These are phyloP conservation scores for Ceratina calcarata DNA, from an alignment of 1,140 invertebrate species.

Conservation along the genomic window DNA sequence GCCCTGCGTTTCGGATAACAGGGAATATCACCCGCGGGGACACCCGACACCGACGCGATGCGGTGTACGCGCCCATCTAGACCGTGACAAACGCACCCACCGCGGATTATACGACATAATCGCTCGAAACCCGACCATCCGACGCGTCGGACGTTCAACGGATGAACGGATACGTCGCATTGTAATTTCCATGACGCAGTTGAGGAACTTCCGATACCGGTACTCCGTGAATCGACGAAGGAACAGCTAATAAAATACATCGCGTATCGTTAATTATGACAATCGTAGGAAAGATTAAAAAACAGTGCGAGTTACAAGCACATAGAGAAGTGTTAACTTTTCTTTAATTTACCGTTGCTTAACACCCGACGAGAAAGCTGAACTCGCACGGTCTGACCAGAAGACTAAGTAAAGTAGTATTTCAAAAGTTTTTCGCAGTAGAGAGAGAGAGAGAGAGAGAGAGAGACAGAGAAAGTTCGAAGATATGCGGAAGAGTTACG, in stretches of 20 bases:
- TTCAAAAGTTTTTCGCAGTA: no score
- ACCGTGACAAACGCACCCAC: slow-evolving; percentile 73
- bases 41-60: slow-evolving; percentile 70
- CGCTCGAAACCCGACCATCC: slow-evolving; percentile 75
- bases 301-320: no score
- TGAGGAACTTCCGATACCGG: background rate
- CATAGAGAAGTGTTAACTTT: background rate
- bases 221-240: background rate
- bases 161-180: background rate
- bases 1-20: slow-evolving; percentile 79
- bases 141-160: slow-evolving; percentile 21
- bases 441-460: background rate
- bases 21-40: slow-evolving; percentile 76
- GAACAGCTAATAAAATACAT: background rate
- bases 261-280: no score
- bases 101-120: slow-evolving; percentile 78
- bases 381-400: background rate
- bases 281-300: no score
- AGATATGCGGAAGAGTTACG: slow-evolving; percentile 4
- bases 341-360: background rate
- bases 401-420: background rate
- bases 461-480: background rate
- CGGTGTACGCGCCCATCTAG: slow-evolving; percentile 63
- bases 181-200: slow-evolving; percentile 13
- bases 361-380: background rate